Evolutionary conservation across 2,797 vertebrate species (phyloP).

Genomic region (Balearica regulorum): DNA sequence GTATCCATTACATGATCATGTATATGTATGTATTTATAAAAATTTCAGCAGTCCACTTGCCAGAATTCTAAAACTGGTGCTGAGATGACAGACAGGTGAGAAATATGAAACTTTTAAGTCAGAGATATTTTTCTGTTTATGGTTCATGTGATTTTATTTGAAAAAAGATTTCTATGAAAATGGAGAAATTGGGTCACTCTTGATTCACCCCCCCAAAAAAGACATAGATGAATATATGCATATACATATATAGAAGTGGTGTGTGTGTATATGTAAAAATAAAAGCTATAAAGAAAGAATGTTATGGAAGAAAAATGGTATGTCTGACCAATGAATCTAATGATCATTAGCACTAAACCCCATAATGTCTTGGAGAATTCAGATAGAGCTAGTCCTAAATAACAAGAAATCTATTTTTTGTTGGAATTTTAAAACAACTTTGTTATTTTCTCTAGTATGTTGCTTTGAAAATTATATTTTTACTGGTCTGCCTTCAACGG

Average conservation of each 20-base stretch:
- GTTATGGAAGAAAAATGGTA: not conserved
- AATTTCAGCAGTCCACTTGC: not conserved
- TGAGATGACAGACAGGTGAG: not conserved
- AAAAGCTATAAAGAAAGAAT: not conserved
- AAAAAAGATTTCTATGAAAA: not conserved
- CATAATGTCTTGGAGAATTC: not conserved
- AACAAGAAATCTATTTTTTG: not conserved
- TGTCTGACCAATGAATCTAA: not conserved
- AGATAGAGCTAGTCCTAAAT: not conserved
- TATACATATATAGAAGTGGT: not conserved
- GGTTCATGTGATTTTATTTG: not conserved
- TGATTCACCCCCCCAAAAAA: accelerated
- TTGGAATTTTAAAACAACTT: not conserved
- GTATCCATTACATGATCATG: not conserved
- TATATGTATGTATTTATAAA: not conserved
- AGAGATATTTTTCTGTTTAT: not conserved
- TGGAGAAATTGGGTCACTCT: not conserved
- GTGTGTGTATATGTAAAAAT: accelerated
- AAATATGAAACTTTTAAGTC: not conserved
- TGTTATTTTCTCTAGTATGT: not conserved
- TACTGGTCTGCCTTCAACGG: not conserved
- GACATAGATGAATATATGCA: too few species aligned
- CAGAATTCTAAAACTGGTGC: not conserved
- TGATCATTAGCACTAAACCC: not conserved
- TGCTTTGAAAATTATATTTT: not conserved